Conservation (phyloP, 2,888 invertebrate genomes). For the Latrodectus hesperus region DNA sequence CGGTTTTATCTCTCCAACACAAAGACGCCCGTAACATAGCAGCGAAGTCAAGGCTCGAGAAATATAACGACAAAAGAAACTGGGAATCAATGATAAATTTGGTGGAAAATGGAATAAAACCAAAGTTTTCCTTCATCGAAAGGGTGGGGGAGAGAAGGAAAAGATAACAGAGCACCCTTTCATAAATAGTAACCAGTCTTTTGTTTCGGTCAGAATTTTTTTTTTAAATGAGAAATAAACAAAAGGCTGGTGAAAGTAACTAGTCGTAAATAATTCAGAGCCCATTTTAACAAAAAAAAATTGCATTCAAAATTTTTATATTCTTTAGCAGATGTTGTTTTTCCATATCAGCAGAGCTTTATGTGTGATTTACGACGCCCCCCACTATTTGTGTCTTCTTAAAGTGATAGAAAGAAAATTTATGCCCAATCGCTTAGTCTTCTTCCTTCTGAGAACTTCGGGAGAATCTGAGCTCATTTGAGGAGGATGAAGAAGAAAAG, state of each 20-base stretch:
- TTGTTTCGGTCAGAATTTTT: slow-evolving; percentile 11
- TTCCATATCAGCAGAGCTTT: slow-evolving; percentile 21
- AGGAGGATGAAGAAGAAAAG: too few relatives aligned
- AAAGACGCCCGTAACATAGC: neutral
- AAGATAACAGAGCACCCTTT: slow-evolving; percentile 1
- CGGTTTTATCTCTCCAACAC: neutral
- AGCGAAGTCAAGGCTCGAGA: neutral
- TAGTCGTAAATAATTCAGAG: slow-evolving; percentile 50
- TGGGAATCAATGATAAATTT: slow-evolving; percentile 7
- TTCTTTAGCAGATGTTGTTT: slow-evolving; percentile 45
- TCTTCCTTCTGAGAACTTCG: too few relatives aligned
- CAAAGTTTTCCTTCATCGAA: neutral
- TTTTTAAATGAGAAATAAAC: neutral
- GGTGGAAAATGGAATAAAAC: slow-evolving; percentile 15
- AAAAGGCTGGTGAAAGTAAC: neutral
- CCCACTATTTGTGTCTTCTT: neutral
- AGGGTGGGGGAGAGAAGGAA: neutral
- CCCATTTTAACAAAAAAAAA: slow-evolving; percentile 23
- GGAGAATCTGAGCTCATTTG: too few relatives aligned
- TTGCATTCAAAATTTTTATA: slow-evolving; percentile 14
- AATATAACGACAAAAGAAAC: neutral
- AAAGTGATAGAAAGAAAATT: too few relatives aligned
- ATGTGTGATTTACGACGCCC: slow-evolving; percentile 32
- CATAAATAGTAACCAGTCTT: slow-evolving; percentile 38
- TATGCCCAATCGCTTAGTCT: too few relatives aligned